Evolutionary conservation across 2,888 invertebrate genomes (phyloP), one percentile per base, ranked within the genome.

Genomic region (Clitarchus hookeri): DNA sequence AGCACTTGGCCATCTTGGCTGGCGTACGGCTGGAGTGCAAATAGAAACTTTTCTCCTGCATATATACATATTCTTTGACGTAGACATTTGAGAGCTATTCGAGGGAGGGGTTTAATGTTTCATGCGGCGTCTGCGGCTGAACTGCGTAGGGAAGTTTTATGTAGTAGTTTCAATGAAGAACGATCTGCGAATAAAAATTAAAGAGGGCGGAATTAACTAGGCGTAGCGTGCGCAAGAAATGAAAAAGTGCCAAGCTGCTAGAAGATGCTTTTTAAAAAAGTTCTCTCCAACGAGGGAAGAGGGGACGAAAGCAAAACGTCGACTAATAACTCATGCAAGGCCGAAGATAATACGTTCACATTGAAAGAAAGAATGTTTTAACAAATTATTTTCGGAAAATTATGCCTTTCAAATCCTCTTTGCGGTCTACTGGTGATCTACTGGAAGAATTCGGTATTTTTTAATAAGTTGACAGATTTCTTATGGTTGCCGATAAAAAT

Each of bases 151-250:
- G 65, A 65, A 65, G 65, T 65, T 23, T 65, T 65, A 65, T n/a
- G 19, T n/a, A n/a, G 65, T 23, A n/a, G 19, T n/a, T n/a, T n/a
- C 19, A 19, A 23, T 23, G n/a, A 65, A 65, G 65, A 16, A n/a
- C 23, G 65, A 65, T 19, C 19, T 19, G 65, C 65, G 65, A 65
- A n/a, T 65, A 65, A n/a, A 65, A 65, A 23, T 65, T 65, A 65
- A 65, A 65, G 65, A 65, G 65, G 65, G 65, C 65, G 65, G 65
- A 65, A n/a, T 65, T 65, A 65, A 65, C 65, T 65, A n/a, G 23
- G 23, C 65, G 65, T 19, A 65, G n/a, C 65, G n/a, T 65, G 65
- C n/a, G 65, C 23, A 23, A 11, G 65, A 6, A n/a, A 65, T 65
- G 65, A 65, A 65, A 65, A 65, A 65, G 65, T 65, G 6, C 16